phyloP scores from a whole-genome alignment of 2,888 invertebrate genomes.

The Eucera pruinosa region DNA sequence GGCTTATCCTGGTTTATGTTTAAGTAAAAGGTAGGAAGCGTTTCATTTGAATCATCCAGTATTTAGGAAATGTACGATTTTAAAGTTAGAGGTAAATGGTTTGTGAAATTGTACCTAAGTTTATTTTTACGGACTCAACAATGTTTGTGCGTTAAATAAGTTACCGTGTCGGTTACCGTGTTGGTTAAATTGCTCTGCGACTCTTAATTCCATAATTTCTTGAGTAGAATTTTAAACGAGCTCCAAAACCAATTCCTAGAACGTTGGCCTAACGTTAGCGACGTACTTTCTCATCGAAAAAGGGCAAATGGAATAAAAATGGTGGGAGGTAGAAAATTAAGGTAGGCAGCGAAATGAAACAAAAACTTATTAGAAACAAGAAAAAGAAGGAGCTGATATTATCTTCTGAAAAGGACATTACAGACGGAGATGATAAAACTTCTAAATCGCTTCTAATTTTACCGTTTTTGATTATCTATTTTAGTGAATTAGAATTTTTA shows the following conservation, averaged over 20 bases:
- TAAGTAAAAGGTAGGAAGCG: too few species aligned
- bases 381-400: background rate
- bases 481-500: too few species aligned
- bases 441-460: too few species aligned
- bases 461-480: too few species aligned
- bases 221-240: constrained; percentile 27
- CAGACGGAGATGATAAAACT: background rate
- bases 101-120: too few species aligned
- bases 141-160: background rate
- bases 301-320: background rate
- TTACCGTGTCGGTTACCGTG: background rate
- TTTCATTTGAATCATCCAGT: too few species aligned
- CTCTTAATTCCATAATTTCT: constrained; percentile 16
- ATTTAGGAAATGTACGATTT: too few species aligned
- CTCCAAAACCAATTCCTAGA: constrained; percentile 24
- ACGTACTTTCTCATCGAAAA: constrained; percentile 1
- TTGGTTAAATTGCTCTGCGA: constrained; percentile 9
- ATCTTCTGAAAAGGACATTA: background rate
- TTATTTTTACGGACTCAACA: background rate
- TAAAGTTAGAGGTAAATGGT: too few species aligned
- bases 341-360: constrained; percentile 23
- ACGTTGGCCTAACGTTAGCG: constrained; percentile 9
- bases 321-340: constrained; percentile 2
- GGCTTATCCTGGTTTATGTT: too few species aligned
- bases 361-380: constrained; percentile 1